Evolutionary conservation across 1,140 invertebrate species (phyloP).

Genomic region (Caenorhabditis remanei): DNA sequence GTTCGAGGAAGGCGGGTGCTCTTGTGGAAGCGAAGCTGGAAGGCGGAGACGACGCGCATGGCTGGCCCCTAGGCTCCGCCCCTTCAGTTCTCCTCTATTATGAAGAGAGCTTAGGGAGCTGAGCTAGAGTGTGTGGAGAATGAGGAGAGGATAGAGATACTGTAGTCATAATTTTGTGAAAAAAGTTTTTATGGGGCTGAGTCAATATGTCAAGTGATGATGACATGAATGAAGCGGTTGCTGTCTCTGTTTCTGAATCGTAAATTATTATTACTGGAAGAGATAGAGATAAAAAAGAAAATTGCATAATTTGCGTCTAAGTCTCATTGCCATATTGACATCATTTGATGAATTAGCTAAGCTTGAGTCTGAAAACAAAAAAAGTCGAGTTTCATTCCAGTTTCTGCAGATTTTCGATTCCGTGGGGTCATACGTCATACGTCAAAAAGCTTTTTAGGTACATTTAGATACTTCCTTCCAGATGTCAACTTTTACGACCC

Average conservation of each 20-base stretch:
- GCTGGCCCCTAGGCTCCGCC: constrained; percentile 8
- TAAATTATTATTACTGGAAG: not conserved
- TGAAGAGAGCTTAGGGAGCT: not conserved
- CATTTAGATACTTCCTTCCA: constrained; percentile 27
- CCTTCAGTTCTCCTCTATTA: constrained; percentile 20
- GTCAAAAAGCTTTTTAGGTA: not conserved
- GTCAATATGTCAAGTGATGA: constrained; percentile 9
- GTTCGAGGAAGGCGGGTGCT: constrained; percentile 17
- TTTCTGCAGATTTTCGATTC: constrained; percentile 6
- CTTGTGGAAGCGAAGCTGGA: constrained; percentile 9
- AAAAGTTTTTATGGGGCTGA: not conserved
- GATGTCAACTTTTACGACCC: not conserved
- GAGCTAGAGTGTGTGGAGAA: not conserved
- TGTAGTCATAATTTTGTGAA: constrained; percentile 8
- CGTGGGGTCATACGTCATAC: not conserved
- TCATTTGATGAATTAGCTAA: constrained; percentile 31
- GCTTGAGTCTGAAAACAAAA: not conserved
- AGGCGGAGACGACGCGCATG: constrained; percentile 42
- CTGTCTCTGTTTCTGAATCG: not conserved
- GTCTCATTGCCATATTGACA: not conserved
- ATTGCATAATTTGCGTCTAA: constrained; percentile 31
- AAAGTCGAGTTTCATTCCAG: no score
- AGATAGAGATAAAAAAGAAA: not conserved
- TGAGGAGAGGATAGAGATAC: not conserved
- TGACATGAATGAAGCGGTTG: not conserved